Conservation (phyloP, 2,888 invertebrate genomes). For the Sphaerophoria rueppellii region DNA sequence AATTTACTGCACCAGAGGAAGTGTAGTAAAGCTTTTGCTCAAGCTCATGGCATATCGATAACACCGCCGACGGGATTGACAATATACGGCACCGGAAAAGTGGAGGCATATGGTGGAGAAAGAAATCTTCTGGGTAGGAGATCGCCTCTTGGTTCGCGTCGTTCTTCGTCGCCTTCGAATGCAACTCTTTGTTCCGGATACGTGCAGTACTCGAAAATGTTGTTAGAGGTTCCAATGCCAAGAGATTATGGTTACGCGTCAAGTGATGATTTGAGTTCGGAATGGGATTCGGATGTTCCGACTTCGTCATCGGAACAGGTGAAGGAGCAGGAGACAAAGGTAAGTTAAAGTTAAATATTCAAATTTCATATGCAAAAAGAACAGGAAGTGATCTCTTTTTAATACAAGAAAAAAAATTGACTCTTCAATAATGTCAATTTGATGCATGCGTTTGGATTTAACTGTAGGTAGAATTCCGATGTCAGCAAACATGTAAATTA, state of each 20-base stretch:
- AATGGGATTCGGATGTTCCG: conserved; percentile 93
- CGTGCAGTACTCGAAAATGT: conserved; percentile 90
- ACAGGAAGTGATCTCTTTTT: too few species aligned
- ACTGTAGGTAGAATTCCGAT: too few species aligned
- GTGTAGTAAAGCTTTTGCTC: conserved; percentile 81
- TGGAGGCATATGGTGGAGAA: conserved; percentile 62
- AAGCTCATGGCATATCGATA: conserved; percentile 80
- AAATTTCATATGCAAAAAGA: too few species aligned
- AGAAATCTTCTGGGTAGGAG: conserved; percentile 30
- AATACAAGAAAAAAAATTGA: too few species aligned
- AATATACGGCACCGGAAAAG: conserved; percentile 25
- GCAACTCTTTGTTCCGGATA: conserved; percentile 85
- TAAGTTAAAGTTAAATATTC: conserved; percentile 50
- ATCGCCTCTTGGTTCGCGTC: conserved; percentile 77
- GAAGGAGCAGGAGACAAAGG: conserved; percentile 74
- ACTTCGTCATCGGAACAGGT: conserved; percentile 65
- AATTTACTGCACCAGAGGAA: conserved; percentile 79
- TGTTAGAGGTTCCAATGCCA: conserved; percentile 89
- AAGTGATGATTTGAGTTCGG: conserved; percentile 94
- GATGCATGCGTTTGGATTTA: too few species aligned
- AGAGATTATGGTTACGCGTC: conserved; percentile 94
- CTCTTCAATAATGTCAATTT: too few species aligned
- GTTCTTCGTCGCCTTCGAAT: conserved; percentile 83
- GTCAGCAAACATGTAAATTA: too few species aligned
- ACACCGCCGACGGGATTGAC: conserved; percentile 74